Conservation (phyloP, 37 sponge, comb jelly and placozoan genomes). For the Chondrosia reniformis region DNA sequence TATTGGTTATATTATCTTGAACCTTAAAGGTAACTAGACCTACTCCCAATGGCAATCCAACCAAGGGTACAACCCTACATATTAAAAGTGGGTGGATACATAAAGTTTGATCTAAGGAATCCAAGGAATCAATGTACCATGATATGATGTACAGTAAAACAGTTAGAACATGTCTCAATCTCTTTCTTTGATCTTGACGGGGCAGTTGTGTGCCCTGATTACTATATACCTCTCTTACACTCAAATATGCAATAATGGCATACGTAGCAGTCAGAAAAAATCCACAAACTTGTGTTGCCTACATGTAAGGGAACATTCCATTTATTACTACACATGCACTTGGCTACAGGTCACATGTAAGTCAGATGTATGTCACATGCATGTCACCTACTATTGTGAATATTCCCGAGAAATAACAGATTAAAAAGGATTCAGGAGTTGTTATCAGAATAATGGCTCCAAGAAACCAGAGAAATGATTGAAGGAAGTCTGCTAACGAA, state of each 20-base stretch:
- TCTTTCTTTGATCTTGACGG: constrained; percentile 40
- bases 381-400: constrained; percentile 49
- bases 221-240: constrained; percentile 44
- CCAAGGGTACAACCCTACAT: too few relatives aligned
- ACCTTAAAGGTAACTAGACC: too few relatives aligned
- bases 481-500: constrained; percentile 69
- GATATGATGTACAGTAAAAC: constrained; percentile 40
- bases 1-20: background rate
- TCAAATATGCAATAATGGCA: constrained; percentile 53
- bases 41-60: too few relatives aligned
- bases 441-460: constrained; percentile 45
- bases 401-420: constrained; percentile 67
- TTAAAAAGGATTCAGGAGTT: constrained; percentile 27
- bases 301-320: too few relatives aligned
- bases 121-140: constrained; percentile 48
- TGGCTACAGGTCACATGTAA: too few relatives aligned
- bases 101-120: too few relatives aligned
- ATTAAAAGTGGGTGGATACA: too few relatives aligned
- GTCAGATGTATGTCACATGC: background rate
- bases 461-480: constrained; percentile 58
- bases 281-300: constrained; percentile 55
- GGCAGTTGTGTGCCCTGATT: constrained; percentile 40
- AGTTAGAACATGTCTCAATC: constrained; percentile 35
- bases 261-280: constrained; percentile 60
- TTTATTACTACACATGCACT: background rate